phyloP scores from a whole-genome alignment of 2,888 invertebrate genomes.

The Galeruca laticollis region DNA sequence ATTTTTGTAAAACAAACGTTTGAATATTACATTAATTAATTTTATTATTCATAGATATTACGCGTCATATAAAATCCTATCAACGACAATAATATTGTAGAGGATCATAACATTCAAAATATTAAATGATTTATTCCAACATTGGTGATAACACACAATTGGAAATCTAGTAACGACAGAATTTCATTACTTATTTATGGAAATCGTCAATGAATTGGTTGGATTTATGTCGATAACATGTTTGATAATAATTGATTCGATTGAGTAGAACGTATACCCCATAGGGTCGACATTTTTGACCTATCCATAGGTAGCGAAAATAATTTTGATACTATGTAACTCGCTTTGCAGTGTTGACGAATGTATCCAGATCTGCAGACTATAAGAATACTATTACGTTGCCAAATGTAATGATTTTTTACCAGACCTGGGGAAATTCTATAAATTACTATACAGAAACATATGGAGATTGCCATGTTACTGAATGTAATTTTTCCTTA shows the following conservation, averaged over 20 bases:
- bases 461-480: too few species aligned
- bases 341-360: too few species aligned
- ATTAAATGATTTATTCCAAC: constrained; percentile 19
- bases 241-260: not conserved
- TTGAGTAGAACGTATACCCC: not conserved
- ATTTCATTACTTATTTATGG: constrained; percentile 28
- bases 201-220: constrained; percentile 15
- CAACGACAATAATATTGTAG: not conserved
- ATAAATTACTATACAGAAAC: too few species aligned
- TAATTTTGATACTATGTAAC: too few species aligned
- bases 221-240: too few species aligned
- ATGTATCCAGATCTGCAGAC: too few species aligned
- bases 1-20: not conserved
- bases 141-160: not conserved
- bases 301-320: too few species aligned
- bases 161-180: not conserved
- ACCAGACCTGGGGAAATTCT: too few species aligned
- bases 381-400: too few species aligned
- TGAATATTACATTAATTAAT: not conserved
- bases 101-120: not conserved
- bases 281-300: too few species aligned
- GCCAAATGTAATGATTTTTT: too few species aligned
- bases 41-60: not conserved
- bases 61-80: not conserved
- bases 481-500: too few species aligned